Base-by-base conservation (phyloP, 2,888 invertebrate species). In the Cyclophora punctaria region DNA sequence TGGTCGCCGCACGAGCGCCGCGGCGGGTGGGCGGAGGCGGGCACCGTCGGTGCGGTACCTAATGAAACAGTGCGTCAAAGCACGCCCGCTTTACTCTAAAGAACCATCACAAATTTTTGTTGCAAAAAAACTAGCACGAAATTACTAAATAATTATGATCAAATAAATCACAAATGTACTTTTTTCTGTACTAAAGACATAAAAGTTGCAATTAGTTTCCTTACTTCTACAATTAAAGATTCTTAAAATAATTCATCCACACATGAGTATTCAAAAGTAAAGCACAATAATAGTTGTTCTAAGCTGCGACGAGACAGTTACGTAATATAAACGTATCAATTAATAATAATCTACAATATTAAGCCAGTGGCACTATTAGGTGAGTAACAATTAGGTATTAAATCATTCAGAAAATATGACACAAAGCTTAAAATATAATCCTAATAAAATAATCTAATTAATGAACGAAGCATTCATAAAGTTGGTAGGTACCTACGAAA, bases 221-320 rank as follows among this genome's bases (percentile, higher is more conserved):
- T 53, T 53, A 56, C 47, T 34, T 49, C 53, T 59, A 54, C 54
- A 59, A 58, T 55, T 54, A 57, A 59, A 55, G 42, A 54, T 55
- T 52, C 56, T 54, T 61, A 81, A 78, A 80, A 76, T 78, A 78
- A 85, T 74, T 80, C 83, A 84, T 86, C 76, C 82, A 83, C 85
- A 78, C 83, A 82, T 87, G 87, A 88, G 88, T 87, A 88, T 88
- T 88, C 81, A 83, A 85, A 85, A 75, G 74, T 88, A 88, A 88
- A 88, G 88, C 88, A 85, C 83, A 78, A 79, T 57, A 75, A 76
- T 71, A 37, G 69, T 86, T 87, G 84, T 80, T 88, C 84, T 71
- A 83, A 87, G 88, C 88, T 88, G 88, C 87, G 81, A 85, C 83
- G 70, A 80, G 81, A 83, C 77, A 73, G 69, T 75, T 73, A 78